Evolutionary conservation across 2,797 vertebrate species (phyloP), one percentile per base, ranked within the genome.

Genomic region (Petrocephalus sullivani): DNA sequence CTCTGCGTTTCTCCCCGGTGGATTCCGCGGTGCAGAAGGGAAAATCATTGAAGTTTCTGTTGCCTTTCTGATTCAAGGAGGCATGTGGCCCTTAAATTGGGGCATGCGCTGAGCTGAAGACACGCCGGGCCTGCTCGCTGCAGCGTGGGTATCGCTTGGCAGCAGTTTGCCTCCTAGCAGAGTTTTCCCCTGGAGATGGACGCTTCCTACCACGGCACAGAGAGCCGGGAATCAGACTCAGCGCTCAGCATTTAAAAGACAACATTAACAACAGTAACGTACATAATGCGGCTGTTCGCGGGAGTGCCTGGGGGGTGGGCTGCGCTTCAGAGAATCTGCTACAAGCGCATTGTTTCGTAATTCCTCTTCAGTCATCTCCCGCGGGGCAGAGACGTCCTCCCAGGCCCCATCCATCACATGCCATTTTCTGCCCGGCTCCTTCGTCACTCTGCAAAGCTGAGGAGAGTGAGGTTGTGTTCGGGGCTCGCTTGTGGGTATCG

Each of bases 381-480:
- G 19, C 28, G 23, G 87, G 14, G 46, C 41, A 28, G 23, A 60
- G 85, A 37, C 56, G 82, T 71, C 54, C 87, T 78, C 71, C 37
- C n/a, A 56, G 78, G 87, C 67, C 61, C 51, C 83, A 88, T 78
- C 16, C 16, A 64, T 86, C 87, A 81, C 56, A 9, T 46, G 78
- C 87, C 64, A 58, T 90, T 87, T 83, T 28, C 78, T 28, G 46
- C 75, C 81, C 19, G 37, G 23, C 23, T 85, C 67, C 58, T 49
- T 89, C 87, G 87, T 89, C 86, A 86, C 54, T 37, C 83, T 37
- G 37, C 88, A 37, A 85, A 87, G 85, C 58, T 3, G 49, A 8
- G 88, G 87, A 60, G 49, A 3, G 23, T 60, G 81, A 10, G n/a
- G 37, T n/a, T 87, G 87, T 46, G 28, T 87, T 87, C 41, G 53